A percentile compares a stretch with the other conserved stretches of the same genome.
phyloP scores from a whole-genome alignment of 2,113 vertebrate species.

The Colinus virginianus region DNA sequence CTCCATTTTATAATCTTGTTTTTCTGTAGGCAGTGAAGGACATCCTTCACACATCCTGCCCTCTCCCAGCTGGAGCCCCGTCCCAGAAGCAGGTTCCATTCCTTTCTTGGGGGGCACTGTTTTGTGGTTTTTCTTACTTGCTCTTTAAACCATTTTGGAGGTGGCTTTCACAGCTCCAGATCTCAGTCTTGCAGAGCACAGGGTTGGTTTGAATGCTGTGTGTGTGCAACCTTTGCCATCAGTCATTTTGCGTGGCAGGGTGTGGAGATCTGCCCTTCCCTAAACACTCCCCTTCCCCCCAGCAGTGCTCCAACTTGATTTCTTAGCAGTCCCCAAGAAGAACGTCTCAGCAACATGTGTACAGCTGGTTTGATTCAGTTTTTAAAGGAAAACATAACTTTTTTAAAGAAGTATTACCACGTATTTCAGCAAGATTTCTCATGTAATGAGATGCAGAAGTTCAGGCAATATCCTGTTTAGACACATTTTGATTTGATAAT shows the following conservation, averaged over 20 bases:
- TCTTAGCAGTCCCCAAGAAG: not conserved
- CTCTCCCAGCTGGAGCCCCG: not conserved
- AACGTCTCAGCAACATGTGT: not conserved
- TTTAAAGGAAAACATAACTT: not conserved
- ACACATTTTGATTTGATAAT: slow-evolving; percentile 27
- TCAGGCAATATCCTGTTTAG: slow-evolving; percentile 34
- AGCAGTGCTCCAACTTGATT: not conserved
- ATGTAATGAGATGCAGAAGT: not conserved
- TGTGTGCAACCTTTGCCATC: not conserved
- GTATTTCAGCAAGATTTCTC: not conserved
- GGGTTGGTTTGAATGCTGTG: not conserved
- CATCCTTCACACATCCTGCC: not conserved
- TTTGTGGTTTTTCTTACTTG: not conserved
- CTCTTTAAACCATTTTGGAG: not conserved
- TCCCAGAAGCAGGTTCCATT: not conserved
- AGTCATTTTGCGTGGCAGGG: not conserved
- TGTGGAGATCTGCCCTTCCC: not conserved
- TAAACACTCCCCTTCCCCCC: not conserved
- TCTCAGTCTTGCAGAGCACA: not conserved
- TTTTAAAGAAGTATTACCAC: not conserved
- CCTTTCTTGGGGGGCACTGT: not conserved
- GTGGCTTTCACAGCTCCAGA: not conserved
- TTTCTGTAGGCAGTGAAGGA: not conserved
- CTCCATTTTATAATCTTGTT: not conserved
- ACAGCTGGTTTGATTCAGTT: not conserved